phyloP scores from a whole-genome alignment of 1,140 invertebrate genomes.

The Euglossa dilemma region DNA sequence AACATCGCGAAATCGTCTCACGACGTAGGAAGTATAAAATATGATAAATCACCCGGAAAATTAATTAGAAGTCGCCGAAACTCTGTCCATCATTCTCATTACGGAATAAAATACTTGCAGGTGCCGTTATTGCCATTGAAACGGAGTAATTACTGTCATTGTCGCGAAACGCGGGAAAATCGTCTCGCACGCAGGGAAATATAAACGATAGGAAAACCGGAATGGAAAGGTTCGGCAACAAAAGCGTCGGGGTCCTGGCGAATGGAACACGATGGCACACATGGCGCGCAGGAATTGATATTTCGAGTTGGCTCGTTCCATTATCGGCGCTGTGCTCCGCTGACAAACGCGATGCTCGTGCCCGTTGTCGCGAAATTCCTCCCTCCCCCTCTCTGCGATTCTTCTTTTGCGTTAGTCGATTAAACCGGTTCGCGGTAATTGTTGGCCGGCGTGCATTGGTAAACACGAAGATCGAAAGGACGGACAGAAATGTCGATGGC shows the following conservation, averaged over 20 bases:
- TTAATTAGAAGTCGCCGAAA: no score
- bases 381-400: not conserved
- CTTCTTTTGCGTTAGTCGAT: slow-evolving; percentile 10
- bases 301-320: not conserved
- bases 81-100: no score
- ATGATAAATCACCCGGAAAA: no score
- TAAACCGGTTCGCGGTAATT: slow-evolving; percentile 31
- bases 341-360: not conserved
- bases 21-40: no score
- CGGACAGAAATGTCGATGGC: slow-evolving; percentile 23
- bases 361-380: not conserved
- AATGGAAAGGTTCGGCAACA: no score
- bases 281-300: not conserved
- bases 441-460: slow-evolving; percentile 34
- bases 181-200: no score
- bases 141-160: no score
- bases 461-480: not conserved
- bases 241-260: not conserved
- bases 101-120: no score
- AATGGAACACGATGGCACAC: not conserved
- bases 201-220: no score
- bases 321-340: not conserved
- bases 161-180: no score
- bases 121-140: no score
- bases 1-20: no score